Base-by-base conservation (phyloP, 2,888 invertebrate genomes). In the Andricus quercusramuli region DNA sequence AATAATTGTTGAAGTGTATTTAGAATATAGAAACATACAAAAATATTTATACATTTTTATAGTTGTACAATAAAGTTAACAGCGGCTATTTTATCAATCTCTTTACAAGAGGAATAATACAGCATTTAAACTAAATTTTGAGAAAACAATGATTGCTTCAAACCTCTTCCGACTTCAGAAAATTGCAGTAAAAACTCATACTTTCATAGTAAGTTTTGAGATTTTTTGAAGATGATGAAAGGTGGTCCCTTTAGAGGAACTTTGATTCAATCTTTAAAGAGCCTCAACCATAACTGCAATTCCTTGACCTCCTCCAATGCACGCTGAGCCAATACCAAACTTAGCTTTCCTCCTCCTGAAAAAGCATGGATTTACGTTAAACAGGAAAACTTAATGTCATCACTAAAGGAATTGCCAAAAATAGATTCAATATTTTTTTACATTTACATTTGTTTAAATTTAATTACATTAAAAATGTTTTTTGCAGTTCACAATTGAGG, bases 281-380 rank as follows among this genome's bases (percentile, higher is more conserved):
- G 95, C 93, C 93, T 99, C 99, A 67, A 99, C 91, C 91, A 99
- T 94, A 20, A 99, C 89, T 2, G 99, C 98, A 90, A 99, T 99
- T 82, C 99, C 99, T 93, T 99, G 99, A 3, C 99, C 99, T 67
- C 99, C 99, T 44, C 99, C 99, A 93, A 99, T 99, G 93, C 99
- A 99, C 0, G 99, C 99, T 0, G 99, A 96, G 15, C 99, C 99
- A 91, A 99, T 96, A 51, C 96, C 99, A 82, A 96, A 95, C 93
- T 98, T 98, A 41, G 96, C 95, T 70, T 96, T 96, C 84, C 96
- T 96, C 85, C 98, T 96, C 93, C 98, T 97, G 91, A 29, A 84
- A 80, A 70, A 9, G 66, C 29, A 29, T 29, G 41, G 2, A 22
- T 59, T 32, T 77, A 25, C n/a, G 41, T 29, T 66, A 29, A 51